phyloP scores from a whole-genome alignment of 1,140 invertebrate genomes.

The Aradophagus sp. region DNA sequence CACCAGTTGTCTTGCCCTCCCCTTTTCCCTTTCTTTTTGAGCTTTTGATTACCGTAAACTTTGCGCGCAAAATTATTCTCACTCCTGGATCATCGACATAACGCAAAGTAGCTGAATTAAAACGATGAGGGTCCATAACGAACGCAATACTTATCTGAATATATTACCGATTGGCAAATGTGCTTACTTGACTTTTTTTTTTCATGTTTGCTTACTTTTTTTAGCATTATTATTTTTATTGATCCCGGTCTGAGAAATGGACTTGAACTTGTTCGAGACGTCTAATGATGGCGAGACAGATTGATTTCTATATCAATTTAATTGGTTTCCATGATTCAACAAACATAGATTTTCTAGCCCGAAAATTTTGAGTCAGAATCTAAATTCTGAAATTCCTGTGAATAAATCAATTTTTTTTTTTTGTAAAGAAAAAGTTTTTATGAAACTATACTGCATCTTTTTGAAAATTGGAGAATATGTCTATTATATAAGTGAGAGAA shows the following conservation, averaged over 20 bases:
- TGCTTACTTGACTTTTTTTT: constrained; percentile 23
- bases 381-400: not conserved
- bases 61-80: too few relatives aligned
- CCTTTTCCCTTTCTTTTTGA: not conserved
- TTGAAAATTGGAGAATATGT: too few relatives aligned
- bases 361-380: not conserved
- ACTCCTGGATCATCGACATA: constrained; percentile 15
- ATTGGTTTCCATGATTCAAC: too few relatives aligned
- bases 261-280: constrained; percentile 1
- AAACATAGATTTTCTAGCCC: not conserved
- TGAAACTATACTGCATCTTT: too few relatives aligned
- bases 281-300: too few relatives aligned
- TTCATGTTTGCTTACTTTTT: constrained; percentile 9
- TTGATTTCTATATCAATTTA: too few relatives aligned
- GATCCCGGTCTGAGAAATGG: constrained; percentile 3
- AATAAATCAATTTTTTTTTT: too few relatives aligned
- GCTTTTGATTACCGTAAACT: too few relatives aligned
- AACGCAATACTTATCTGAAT: constrained; percentile 44
- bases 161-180: constrained; percentile 43
- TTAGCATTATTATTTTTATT: constrained; percentile 19
- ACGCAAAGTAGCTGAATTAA: constrained; percentile 45
- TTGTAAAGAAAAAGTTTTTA: too few relatives aligned
- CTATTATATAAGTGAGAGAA: too few relatives aligned
- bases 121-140: constrained; percentile 34
- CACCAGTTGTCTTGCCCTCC: not conserved